These are phyloP conservation scores for Dermatophagoides farinae DNA, from an alignment of 1,140 invertebrate species.

Conservation along the genomic window DNA sequence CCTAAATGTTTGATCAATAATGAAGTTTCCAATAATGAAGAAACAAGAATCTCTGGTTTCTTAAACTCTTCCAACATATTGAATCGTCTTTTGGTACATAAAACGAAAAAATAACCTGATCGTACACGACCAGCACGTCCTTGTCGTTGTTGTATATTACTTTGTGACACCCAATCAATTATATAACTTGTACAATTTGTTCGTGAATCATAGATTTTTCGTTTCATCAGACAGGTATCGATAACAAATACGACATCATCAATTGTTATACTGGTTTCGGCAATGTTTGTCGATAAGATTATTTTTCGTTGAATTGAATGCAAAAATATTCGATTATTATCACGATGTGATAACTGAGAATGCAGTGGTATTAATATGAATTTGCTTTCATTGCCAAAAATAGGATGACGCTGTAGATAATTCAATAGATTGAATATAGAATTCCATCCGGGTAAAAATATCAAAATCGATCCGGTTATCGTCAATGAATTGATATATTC, in stretches of 20 bases:
- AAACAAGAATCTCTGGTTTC: constrained; percentile 72
- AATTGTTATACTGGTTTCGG: constrained; percentile 96
- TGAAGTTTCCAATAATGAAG: constrained; percentile 51
- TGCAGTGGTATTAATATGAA: constrained; percentile 53
- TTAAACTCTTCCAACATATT: constrained; percentile 52
- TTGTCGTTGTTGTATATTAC: constrained; percentile 89
- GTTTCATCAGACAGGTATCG: constrained; percentile 83
- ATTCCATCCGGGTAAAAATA: constrained; percentile 79
- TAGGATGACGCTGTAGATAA: constrained; percentile 45
- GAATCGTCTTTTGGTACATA: constrained; percentile 75
- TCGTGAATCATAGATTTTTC: constrained; percentile 82
- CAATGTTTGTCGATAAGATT: constrained; percentile 97
- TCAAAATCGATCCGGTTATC: constrained; percentile 62
- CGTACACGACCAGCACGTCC: constrained; percentile 58
- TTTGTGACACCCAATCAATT: constrained; percentile 91
- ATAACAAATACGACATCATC: constrained; percentile 94
- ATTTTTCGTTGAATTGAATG: constrained; percentile 70
- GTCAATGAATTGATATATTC: constrained; percentile 30
- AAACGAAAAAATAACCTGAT: constrained; percentile 50
- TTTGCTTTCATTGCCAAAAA: constrained; percentile 37
- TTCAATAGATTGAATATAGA: constrained; percentile 81
- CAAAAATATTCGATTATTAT: constrained; percentile 68
- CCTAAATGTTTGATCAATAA: constrained; percentile 59
- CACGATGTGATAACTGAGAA: constrained; percentile 69
- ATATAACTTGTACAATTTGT: constrained; percentile 76